These are phyloP conservation scores for Columba livia DNA, from an alignment of 2,113 vertebrate genomes.

Conservation along the genomic window DNA sequence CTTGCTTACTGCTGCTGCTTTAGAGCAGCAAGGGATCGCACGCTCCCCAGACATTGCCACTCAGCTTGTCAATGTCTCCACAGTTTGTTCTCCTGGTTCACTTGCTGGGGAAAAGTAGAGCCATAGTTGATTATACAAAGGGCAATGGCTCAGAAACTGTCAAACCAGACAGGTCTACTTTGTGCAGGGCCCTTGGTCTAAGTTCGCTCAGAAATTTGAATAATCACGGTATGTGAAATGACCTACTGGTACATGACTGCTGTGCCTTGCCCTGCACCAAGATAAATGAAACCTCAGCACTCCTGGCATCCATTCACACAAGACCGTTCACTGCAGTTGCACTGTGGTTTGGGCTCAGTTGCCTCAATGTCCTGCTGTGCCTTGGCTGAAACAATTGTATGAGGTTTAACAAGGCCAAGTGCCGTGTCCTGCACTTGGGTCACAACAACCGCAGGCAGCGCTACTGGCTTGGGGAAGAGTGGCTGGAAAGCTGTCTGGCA, in stretches of 20 bases:
- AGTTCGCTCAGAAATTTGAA: neutral
- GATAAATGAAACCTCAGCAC: neutral
- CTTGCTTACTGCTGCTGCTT: neutral
- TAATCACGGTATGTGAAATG: accelerated
- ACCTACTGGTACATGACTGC: neutral
- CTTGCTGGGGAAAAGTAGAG: neutral
- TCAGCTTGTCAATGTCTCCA: neutral
- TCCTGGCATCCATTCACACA: neutral
- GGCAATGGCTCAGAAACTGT: neutral
- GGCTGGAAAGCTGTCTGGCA: too few species aligned
- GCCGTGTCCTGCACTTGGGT: too few species aligned
- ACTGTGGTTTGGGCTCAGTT: neutral
- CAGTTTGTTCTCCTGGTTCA: neutral
- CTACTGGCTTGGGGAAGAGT: too few species aligned
- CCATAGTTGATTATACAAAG: neutral
- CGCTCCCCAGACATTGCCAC: neutral
- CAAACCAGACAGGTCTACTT: neutral
- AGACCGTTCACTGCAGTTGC: neutral
- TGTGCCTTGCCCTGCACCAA: neutral
- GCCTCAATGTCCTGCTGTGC: neutral
- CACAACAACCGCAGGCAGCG: too few species aligned
- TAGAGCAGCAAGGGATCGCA: neutral
- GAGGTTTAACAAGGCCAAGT: too few species aligned
- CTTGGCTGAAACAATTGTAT: neutral
- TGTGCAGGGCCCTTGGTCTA: accelerated